Evolutionary conservation across 2,113 vertebrate species (phyloP), one percentile per base, ranked within the genome.

Genomic region (Cinclus mexicanus): DNA sequence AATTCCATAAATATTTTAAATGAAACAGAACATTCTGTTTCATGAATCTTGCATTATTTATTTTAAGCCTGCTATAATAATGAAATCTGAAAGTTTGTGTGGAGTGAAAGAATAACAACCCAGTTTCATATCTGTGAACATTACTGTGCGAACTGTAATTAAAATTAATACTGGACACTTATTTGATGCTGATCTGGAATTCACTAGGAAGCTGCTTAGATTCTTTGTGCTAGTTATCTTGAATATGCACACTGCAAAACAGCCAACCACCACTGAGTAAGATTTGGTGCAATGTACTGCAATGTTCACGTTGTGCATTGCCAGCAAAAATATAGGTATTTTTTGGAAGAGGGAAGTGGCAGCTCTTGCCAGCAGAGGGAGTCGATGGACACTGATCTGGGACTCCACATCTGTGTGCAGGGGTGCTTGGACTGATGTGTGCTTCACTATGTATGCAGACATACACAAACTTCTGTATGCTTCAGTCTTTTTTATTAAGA

Each of bases 1-100:
- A 96, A 92, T 90, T 90, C 29, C 84, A 97, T 98, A 91, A 98
- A 98, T 98, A 97, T 97, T 98, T 98, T 86, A 98, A 96, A 93
- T 93, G 75, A 89, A 94, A 94, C 56, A 55, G 85, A 91, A 41
- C 89, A 47, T 96, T 76, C 86, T 28, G 1, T 95, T 93, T 96
- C 92, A 95, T 91, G 86, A 94, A 95, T 92, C 63, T 41, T 98
- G 77, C 88, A 97, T 98, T 97, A 98, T 98, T 98, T 98, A 98
- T 97, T 91, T 92, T 96, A 96, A 97, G 79, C 79, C 84, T 93
- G 71, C 50, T 95, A 97, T 97, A 96, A 93, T 97, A 97, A 94
- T 65, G 78, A 96, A 90, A 90, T 39, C 49, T 78, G 55, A 61
- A 88, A 81, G 71, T 93, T 79, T 91, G 9, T 72, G 28, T 71